Percentiles rank a stretch among this genome's conserved stretches.
Conservation (phyloP, 1,140 invertebrate species). For the Sminthurinus signatus region DNA sequence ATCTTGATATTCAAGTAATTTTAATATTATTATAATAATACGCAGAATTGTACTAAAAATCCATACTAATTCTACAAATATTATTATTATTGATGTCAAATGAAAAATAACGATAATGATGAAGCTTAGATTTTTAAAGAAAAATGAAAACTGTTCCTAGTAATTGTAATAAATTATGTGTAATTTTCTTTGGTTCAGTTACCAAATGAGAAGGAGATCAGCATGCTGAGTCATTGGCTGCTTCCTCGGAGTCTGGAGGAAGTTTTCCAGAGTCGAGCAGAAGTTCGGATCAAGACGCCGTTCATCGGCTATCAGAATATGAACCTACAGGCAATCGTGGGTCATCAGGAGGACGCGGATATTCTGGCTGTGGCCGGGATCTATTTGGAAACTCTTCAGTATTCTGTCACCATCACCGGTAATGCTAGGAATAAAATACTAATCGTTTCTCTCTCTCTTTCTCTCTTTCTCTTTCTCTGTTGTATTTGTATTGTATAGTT, state of each 20-base stretch:
- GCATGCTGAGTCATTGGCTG: constrained; percentile 26
- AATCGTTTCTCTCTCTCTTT: too few species aligned
- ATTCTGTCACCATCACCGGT: constrained; percentile 36
- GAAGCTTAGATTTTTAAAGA: too few species aligned
- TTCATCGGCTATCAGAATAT: constrained; percentile 32
- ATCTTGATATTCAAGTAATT: constrained; percentile 39
- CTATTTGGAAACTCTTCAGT: constrained; percentile 36
- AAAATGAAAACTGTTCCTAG: too few species aligned
- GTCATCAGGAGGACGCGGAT: constrained; percentile 37
- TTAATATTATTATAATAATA: too few species aligned
- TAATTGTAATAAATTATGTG: too few species aligned
- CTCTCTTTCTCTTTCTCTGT: too few species aligned
- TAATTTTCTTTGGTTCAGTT: constrained; percentile 23
- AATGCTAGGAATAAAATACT: too few species aligned
- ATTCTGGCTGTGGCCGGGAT: constrained; percentile 31
- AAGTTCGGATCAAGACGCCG: constrained; percentile 36
- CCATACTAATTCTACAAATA: too few species aligned
- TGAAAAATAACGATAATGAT: too few species aligned
- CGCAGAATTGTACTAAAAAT: too few species aligned
- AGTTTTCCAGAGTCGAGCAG: constrained; percentile 31
- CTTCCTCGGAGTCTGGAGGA: constrained; percentile 25
- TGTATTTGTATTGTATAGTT: too few species aligned
- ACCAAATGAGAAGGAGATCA: constrained; percentile 33
- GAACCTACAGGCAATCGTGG: constrained; percentile 31
- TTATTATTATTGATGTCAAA: too few species aligned